phyloP scores from a whole-genome alignment of 2,113 vertebrate genomes.

The Acinonyx jubatus region DNA sequence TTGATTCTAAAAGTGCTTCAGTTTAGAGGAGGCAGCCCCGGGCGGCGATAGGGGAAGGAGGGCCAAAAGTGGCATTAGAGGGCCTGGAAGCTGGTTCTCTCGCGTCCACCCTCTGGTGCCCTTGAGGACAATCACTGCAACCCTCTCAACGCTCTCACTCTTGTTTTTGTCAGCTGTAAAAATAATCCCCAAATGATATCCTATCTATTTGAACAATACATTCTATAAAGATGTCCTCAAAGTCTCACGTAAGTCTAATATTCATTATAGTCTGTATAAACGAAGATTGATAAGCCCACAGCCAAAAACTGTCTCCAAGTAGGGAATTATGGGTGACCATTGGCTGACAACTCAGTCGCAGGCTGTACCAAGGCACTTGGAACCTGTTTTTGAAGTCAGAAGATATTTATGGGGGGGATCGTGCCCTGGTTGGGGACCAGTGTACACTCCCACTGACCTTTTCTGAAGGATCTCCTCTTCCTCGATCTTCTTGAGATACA shows the following conservation, averaged over 20 bases:
- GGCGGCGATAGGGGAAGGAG: too few relatives aligned
- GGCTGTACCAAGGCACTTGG: not conserved
- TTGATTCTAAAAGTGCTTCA: not conserved
- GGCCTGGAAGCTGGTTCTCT: not conserved
- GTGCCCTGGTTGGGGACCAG: too few relatives aligned
- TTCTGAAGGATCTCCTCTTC: not conserved
- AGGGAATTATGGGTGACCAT: not conserved
- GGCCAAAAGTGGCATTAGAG: too few relatives aligned
- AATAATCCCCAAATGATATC: not conserved
- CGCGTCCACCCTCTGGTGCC: not conserved
- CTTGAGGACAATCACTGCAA: not conserved
- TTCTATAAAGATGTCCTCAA: not conserved
- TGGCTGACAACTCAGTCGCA: not conserved
- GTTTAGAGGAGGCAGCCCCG: not conserved
- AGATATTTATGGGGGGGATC: not conserved
- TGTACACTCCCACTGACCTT: rapidly evolving
- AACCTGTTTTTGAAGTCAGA: not conserved
- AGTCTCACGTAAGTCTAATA: not conserved
- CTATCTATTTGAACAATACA: not conserved
- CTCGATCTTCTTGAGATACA: not conserved
- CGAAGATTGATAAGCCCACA: not conserved
- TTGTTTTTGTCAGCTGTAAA: not conserved
- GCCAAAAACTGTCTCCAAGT: not conserved
- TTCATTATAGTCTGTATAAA: not conserved
- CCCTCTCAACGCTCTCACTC: not conserved